Conservation (phyloP, 2,797 vertebrate genomes). For the Natrix natrix region DNA sequence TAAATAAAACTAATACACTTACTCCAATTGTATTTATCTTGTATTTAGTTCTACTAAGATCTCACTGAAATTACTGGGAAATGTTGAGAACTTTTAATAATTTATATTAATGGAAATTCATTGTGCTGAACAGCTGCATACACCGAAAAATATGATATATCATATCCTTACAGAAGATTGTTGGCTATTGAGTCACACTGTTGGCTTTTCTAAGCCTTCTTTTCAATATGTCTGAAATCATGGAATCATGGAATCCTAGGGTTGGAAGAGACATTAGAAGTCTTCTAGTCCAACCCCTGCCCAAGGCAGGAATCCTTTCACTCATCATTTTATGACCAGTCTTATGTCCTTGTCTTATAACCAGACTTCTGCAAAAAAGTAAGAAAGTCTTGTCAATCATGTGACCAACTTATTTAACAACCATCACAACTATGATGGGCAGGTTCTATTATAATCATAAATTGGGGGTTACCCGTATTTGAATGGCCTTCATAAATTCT, state of each 20-base stretch:
- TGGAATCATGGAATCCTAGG: not conserved
- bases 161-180: not conserved
- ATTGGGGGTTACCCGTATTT: not conserved
- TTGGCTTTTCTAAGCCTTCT: conserved; percentile 5
- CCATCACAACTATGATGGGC: not conserved
- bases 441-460: not conserved
- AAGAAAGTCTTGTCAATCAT: not conserved
- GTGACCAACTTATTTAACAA: not conserved
- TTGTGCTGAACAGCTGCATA: not conserved
- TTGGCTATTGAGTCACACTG: not conserved
- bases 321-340: no score
- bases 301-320: no score
- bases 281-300: not conserved
- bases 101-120: not conserved
- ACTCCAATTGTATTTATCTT: not conserved
- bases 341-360: no score
- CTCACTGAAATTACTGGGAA: not conserved
- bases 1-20: not conserved
- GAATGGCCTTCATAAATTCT: not conserved
- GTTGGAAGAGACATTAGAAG: not conserved
- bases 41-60: not conserved
- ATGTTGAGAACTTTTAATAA: not conserved
- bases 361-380: no score
- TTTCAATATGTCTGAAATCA: conserved; percentile 19
- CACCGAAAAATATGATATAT: not conserved